These are phyloP conservation scores for Fragum fragum DNA, from an alignment of 2,888 invertebrate species.

Conservation along the genomic window DNA sequence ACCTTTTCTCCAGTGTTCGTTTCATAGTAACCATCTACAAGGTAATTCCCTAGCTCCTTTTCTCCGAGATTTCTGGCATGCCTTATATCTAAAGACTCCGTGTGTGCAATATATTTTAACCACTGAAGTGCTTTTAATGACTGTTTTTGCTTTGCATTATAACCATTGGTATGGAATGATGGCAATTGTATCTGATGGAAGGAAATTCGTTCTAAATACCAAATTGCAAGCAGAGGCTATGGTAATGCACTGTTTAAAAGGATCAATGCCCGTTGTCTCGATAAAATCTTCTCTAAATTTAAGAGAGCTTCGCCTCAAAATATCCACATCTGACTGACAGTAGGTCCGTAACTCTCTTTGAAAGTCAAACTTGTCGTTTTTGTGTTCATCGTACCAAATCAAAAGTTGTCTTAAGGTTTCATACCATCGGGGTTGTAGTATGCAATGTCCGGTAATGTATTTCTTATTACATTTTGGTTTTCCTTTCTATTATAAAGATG, in stretches of 20 bases:
- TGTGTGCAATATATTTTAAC: slow-evolving; percentile 51
- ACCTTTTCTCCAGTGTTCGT: slow-evolving; percentile 38
- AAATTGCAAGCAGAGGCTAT: slow-evolving; percentile 56
- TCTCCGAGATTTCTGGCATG: slow-evolving; percentile 57
- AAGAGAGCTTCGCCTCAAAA: slow-evolving; percentile 31
- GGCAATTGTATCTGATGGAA: slow-evolving; percentile 35
- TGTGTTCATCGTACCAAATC: slow-evolving; percentile 50
- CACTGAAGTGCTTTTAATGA: slow-evolving; percentile 60
- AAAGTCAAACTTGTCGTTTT: slow-evolving; percentile 40
- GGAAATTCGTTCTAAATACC: slow-evolving; percentile 47
- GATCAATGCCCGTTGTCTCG: slow-evolving; percentile 49
- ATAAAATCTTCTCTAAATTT: slow-evolving; percentile 43
- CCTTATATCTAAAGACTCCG: slow-evolving; percentile 26
- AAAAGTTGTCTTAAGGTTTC: slow-evolving; percentile 48
- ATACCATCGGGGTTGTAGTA: slow-evolving; percentile 46
- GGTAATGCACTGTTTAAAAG: slow-evolving; percentile 48
- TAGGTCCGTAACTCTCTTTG: slow-evolving; percentile 40
- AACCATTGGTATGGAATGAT: slow-evolving; percentile 59
- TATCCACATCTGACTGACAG: slow-evolving; percentile 52
- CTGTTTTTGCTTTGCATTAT: slow-evolving; percentile 56
- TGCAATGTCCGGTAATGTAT: slow-evolving; percentile 32
- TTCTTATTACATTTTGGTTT: slow-evolving; percentile 32
- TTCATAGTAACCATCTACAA: slow-evolving; percentile 56
- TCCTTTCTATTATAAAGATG: slow-evolving; percentile 42
- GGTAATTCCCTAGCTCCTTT: slow-evolving; percentile 52